Evolutionary conservation across 2,797 vertebrate genomes (phyloP), one percentile per base, ranked within the genome.

Genomic region (Crotalus adamanteus): DNA sequence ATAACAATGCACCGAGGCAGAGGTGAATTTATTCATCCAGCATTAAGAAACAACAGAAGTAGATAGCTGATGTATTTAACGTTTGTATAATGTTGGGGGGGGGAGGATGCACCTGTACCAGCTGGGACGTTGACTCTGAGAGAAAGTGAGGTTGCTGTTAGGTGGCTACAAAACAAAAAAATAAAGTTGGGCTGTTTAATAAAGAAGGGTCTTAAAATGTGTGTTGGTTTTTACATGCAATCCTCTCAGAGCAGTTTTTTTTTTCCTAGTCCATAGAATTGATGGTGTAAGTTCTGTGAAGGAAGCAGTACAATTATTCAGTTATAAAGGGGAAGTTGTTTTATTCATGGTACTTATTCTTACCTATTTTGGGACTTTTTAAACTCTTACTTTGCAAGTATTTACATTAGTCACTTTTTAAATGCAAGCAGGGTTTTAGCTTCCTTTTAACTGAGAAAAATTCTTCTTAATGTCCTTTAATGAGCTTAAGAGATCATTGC

Each of bases 1-100:
- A 95, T 98, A 97, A 97, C 97, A 97, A 98, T 98, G 97, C 98
- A 97, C 97, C 97, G 97, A 97, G 97, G 98, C 98, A 96, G 98
- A 98, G 98, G 98, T 98, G 98, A 98, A 97, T 97, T 96, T 95
- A 91, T 97, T 97, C 95, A 95, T 96, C 97, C 97, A 28, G 87
- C 96, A 18, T 95, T 93, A 93, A 85, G 96, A 94, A 95, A 97
- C 95, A 87, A 89, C 91, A 94, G 93, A 94, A 37, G 88, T 83
- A 13, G 69, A 6, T 90, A 0, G 86, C 63, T 31, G 55, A 93
- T 93, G 94, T 93, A 0, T 57, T 95, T 93, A 69, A 93, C 94
- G 0, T 94, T 95, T 42, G 0, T 91, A 25, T 78, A 16, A 61
- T 55, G 22, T 65, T 96, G 65, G 95, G 96, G 96, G 94, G 96